Base-by-base conservation (phyloP, 2,797 vertebrate species). In the Eremophila alpestris region DNA sequence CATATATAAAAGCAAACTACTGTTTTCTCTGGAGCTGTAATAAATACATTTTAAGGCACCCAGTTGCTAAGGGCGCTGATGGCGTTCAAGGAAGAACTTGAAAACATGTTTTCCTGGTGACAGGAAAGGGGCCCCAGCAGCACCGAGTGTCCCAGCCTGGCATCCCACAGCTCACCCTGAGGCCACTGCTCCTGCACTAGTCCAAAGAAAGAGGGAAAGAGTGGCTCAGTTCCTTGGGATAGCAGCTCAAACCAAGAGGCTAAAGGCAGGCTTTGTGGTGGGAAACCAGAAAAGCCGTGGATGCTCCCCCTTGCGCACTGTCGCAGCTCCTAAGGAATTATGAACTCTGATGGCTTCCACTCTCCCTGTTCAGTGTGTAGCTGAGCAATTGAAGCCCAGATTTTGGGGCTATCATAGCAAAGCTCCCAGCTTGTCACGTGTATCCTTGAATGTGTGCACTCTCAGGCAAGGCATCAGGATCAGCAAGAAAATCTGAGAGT, bases 1-100 rank as follows among this genome's bases (percentile, higher is more conserved):
- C 90, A 94, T 96, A 96, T 91, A 95, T 95, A 94, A 96, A 96
- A 95, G 91, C 91, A 91, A 96, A 93, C 88, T 96, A 91, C 95
- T 95, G 91, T 96, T 96, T 95, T 96, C 89, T 94, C 91, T 94
- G 88, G 91, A 95, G 77, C 85, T 59, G 83, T 10, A 90, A 94
- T 94, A 97, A 96, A 96, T 95, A 95, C 20, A 77, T 93, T 93
- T 97, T 82, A 86, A 94, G 56, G 64, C 67, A 74, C 36, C 56
- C 70, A 96, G 94, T 96, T 96, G 95, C 95, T 96, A 97, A 89
- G 95, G 82, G 77, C 8, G 0, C 89, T 48, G 77, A 91, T 56
- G 67, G 49, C 41, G 7, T 95, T 93, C 80, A 67, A 65, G 87
- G 82, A 73, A 82, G 85, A 94, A 74, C 87, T 82, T 4, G 4